Percentiles rank a stretch among this genome's conserved stretches.
Conservation (phyloP, 2,888 invertebrate genomes). For the Chrysina gloriosa region DNA sequence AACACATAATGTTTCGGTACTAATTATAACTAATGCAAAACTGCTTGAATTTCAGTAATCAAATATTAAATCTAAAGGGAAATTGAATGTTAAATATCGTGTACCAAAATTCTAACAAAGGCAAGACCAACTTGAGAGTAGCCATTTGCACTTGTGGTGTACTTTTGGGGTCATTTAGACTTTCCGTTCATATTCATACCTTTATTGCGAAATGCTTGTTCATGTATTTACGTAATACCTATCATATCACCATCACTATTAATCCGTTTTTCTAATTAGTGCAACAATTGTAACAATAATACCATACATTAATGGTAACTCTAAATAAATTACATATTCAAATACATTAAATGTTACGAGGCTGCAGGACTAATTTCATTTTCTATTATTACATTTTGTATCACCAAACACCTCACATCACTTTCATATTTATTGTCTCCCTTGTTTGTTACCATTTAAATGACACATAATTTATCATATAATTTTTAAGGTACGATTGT, state of each 20-base stretch:
- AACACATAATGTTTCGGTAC: no score
- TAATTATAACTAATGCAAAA: no score
- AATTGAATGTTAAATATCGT: no score
- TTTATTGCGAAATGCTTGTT: not conserved
- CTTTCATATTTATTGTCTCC: slow-evolving; percentile 16
- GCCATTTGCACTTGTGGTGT: no score
- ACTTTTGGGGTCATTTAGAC: not conserved
- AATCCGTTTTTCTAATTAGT: no score
- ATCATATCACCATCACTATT: not conserved
- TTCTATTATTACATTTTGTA: slow-evolving; percentile 20
- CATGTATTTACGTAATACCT: not conserved
- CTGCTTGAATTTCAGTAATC: no score
- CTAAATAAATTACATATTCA: no score
- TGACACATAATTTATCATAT: slow-evolving; percentile 15
- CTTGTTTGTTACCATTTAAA: slow-evolving; percentile 12
- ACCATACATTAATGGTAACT: no score
- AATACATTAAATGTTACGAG: slow-evolving; percentile 26
- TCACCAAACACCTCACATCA: slow-evolving; percentile 26
- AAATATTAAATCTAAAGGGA: no score
- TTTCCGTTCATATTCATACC: not conserved
- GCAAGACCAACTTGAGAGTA: no score
- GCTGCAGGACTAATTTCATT: slow-evolving; percentile 26
- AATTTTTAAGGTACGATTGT: slow-evolving; percentile 9
- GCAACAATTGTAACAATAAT: no score
- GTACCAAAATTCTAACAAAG: no score